Percentiles rank a stretch among this genome's conserved stretches.
Evolutionary conservation across 2,113 vertebrate genomes (phyloP).

Genomic region (Empidonax alnorum): DNA sequence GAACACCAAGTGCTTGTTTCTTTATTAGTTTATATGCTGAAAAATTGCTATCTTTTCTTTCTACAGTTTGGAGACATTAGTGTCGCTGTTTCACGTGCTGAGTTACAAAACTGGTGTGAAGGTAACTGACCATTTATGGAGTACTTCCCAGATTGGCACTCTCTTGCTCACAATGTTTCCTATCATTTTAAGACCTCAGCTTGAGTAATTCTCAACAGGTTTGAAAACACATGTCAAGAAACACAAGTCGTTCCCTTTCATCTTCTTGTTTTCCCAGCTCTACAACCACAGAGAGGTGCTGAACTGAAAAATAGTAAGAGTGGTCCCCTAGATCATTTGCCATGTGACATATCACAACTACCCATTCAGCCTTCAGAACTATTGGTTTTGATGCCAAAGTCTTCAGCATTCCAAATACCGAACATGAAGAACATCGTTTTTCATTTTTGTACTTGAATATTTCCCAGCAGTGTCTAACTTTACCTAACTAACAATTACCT

Average conservation of each 20-base stretch:
- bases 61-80: neutral
- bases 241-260: neutral
- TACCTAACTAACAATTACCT: neutral
- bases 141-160: neutral
- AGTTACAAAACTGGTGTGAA: neutral
- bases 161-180: neutral
- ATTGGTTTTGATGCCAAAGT: neutral
- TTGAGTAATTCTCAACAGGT: neutral
- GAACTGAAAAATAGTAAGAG: neutral
- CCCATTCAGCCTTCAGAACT: neutral
- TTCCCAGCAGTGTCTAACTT: neutral
- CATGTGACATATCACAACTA: rapidly evolving
- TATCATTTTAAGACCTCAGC: neutral
- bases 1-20: neutral
- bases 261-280: neutral
- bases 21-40: neutral
- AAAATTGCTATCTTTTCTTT: neutral
- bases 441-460: neutral
- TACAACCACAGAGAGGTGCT: neutral
- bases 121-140: neutral
- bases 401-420: neutral
- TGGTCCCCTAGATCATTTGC: neutral
- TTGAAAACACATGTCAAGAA: neutral
- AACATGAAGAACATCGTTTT: neutral
- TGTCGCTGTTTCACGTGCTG: neutral